Percentiles rank a stretch among this genome's conserved stretches.
Evolutionary conservation across 2,888 invertebrate species (phyloP).

Genomic region (Drosophila antonietae): DNA sequence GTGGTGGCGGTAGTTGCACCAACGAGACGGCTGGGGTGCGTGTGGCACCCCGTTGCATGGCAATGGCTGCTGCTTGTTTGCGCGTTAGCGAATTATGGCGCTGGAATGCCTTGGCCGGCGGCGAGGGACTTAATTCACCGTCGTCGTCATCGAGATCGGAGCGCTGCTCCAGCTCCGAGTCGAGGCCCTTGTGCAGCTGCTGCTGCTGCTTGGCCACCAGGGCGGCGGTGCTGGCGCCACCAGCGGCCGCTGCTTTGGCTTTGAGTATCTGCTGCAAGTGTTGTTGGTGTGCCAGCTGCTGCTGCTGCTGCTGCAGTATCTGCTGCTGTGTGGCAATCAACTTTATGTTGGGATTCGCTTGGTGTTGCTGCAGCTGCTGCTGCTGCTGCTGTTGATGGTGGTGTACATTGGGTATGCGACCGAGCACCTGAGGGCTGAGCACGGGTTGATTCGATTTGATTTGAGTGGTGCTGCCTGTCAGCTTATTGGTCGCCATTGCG

Average conservation of each 20-base stretch:
- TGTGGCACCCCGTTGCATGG: conserved; percentile 86
- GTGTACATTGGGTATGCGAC: conserved; percentile 74
- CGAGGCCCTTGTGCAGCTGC: conserved; percentile 73
- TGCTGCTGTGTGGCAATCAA: conserved; percentile 81
- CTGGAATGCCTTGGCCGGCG: conserved; percentile 86
- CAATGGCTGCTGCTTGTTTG: conserved; percentile 87
- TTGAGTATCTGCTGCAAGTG: conserved; percentile 82
- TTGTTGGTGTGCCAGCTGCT: conserved; percentile 81
- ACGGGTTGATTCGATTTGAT: conserved; percentile 50
- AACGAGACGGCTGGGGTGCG: conserved; percentile 89
- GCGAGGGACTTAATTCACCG: conserved; percentile 84
- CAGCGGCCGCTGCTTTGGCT: conserved; percentile 81
- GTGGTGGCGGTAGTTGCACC: conserved; percentile 92
- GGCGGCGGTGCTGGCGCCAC: conserved; percentile 78
- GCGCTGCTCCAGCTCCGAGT: conserved; percentile 83
- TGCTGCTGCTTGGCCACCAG: conserved; percentile 82
- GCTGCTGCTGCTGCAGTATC: conserved; percentile 79
- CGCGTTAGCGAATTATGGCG: conserved; percentile 88
- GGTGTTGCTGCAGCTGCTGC: conserved; percentile 64
- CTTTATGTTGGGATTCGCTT: conserved; percentile 82
- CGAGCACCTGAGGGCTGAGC: conserved; percentile 68
- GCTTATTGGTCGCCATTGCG: conserved; percentile 23
- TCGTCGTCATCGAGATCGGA: conserved; percentile 83
- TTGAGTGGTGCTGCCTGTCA: conserved; percentile 28
- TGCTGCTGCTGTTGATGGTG: conserved; percentile 55